Evolutionary conservation across 2,797 vertebrate species (phyloP).

Genomic region (Sebastes jordani): DNA sequence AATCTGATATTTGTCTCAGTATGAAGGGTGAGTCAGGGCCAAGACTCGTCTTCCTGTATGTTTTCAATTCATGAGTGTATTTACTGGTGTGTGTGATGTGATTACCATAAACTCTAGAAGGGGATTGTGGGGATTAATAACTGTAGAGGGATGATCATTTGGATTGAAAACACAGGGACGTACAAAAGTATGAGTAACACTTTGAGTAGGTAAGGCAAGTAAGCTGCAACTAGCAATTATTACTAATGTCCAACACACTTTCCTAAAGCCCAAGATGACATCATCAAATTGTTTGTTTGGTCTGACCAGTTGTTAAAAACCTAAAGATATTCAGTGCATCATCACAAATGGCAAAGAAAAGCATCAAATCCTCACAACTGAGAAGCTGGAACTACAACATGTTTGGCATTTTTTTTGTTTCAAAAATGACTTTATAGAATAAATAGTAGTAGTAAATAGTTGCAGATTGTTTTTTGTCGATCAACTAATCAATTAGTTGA

Average conservation of each 20-base stretch:
- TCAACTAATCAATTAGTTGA: not conserved
- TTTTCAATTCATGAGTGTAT: conserved; percentile 6
- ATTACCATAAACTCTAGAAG: conserved; percentile 7
- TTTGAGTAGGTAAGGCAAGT: not conserved
- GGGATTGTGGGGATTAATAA: not conserved
- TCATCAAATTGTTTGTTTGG: not conserved
- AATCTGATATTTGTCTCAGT: conserved; percentile 8
- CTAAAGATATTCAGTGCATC: not conserved
- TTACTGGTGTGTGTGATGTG: not conserved
- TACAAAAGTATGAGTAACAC: not conserved
- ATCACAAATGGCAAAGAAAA: not conserved
- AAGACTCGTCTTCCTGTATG: not conserved
- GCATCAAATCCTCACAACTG: not conserved
- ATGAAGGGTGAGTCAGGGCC: not conserved
- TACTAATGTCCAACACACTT: not conserved
- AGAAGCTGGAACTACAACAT: not conserved
- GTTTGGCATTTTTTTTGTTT: not conserved
- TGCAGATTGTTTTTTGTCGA: not conserved
- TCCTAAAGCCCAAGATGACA: not conserved
- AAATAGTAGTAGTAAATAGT: not conserved
- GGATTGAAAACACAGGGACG: not conserved
- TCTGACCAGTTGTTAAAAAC: not conserved
- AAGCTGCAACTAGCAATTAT: not conserved
- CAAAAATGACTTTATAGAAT: not conserved
- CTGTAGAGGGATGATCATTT: not conserved